phyloP scores from a whole-genome alignment of 2,888 invertebrate genomes.

The Julus scanicus region DNA sequence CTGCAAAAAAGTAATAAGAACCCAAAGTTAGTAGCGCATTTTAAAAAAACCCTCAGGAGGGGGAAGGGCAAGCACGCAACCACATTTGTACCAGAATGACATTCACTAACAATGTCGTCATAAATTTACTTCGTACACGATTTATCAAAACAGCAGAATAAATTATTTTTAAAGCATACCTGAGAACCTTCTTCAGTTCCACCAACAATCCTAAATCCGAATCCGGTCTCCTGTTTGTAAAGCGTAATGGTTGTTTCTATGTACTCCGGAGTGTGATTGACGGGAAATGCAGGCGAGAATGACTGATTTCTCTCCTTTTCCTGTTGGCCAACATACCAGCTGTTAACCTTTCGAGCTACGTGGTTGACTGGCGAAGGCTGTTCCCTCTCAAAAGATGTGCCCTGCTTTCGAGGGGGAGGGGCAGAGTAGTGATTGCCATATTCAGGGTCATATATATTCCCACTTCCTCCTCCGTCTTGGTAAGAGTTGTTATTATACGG shows the following conservation, averaged over 20 bases:
- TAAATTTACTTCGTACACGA: neutral
- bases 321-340: slow-evolving; percentile 54
- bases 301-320: slow-evolving; percentile 28
- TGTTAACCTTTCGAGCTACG: slow-evolving; percentile 21
- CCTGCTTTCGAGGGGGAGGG: slow-evolving; percentile 68
- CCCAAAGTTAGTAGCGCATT: too few relatives aligned
- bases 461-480: slow-evolving; percentile 16
- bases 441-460: neutral
- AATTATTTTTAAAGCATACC: slow-evolving; percentile 67
- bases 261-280: slow-evolving; percentile 63
- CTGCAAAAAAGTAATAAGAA: slow-evolving; percentile 63
- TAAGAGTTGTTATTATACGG: neutral
- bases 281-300: slow-evolving; percentile 44
- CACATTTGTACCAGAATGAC: neutral
- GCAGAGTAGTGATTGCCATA: slow-evolving; percentile 38
- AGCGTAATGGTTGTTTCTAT: slow-evolving; percentile 82
- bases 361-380: slow-evolving; percentile 66
- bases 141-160: neutral
- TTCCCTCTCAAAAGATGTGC: slow-evolving; percentile 74
- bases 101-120: neutral
- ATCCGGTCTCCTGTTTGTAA: slow-evolving; percentile 90
- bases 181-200: slow-evolving; percentile 98
- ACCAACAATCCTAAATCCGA: slow-evolving; percentile 97
- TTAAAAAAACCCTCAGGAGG: too few relatives aligned
- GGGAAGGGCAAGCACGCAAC: too few relatives aligned